Conservation (phyloP, 2,888 invertebrate genomes). For the Hipparchia semele region DNA sequence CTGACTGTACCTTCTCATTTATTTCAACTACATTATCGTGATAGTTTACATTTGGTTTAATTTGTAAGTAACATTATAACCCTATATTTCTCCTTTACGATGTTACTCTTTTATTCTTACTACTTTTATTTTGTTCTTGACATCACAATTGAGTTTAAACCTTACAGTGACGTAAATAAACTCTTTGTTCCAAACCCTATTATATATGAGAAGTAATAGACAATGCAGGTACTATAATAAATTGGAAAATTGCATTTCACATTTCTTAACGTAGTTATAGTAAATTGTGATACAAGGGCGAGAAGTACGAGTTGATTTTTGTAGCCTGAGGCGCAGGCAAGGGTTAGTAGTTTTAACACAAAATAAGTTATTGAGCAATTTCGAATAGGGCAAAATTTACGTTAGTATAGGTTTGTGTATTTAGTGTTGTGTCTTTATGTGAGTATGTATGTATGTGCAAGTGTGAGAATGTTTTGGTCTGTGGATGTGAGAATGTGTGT, state of each 20-base stretch:
- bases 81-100: no score
- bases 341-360: no score
- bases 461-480: no score
- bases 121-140: neutral
- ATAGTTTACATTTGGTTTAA: neutral
- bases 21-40: no score
- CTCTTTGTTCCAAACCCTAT: neutral
- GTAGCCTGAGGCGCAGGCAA: neutral
- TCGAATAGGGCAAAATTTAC: no score
- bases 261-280: neutral
- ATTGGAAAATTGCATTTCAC: constrained; percentile 12
- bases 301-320: neutral
- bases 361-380: no score
- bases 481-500: no score
- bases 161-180: neutral
- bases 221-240: neutral
- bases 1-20: no score
- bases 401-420: no score
- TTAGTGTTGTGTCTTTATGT: no score
- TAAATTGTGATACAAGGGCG: no score
- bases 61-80: neutral
- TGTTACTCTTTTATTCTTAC: neutral
- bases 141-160: neutral
- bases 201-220: neutral
- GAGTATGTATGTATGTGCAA: no score